Evolutionary conservation across 2,888 invertebrate genomes (phyloP), one percentile per base, ranked within the genome.

Genomic region (Lasioglossum villosulum): DNA sequence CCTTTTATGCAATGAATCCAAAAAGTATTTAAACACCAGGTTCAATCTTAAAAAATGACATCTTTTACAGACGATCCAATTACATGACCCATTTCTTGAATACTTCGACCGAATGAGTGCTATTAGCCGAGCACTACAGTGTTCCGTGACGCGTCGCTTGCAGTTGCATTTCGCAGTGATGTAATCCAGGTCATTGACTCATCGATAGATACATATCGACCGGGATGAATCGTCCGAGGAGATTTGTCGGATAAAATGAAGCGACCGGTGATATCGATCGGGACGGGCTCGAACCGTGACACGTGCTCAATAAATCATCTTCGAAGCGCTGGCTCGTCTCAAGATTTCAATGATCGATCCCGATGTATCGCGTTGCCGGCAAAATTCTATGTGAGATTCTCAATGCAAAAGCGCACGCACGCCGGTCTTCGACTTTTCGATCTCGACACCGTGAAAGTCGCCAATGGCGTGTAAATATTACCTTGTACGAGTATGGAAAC

Each of bases 111-210:
- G 42, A 14, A 42, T 5, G 27, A 6, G 5, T 4, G 5, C 5
- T 30, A 16, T 63, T 63, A 63, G 30, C 27, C 59, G 59, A 63
- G 6, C 16, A 30, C 16, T 30, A 19, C 63, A 19, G 63, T 8
- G 14, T 63, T 30, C 78, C n/a, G 56, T 56, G n/a, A 78, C 81
- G 77, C 80, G 78, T 56, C 59, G 71, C 68, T 42, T 84, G 80
- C 85, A 83, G 77, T 87, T 87, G 84, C 78, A 87, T 84, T 89
- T 87, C 48, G 52, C 82, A 74, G 78, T 82, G 85, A 83, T 82
- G 89, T 56, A 89, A 89, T 87, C 82, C 85, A 78, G 89, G 89
- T 85, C 89, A 78, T 89, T 87, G 89, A 89, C 89, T 89, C 90
- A 82, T 86, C 80, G 89, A 86, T 86, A 63, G 74, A 78, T 63